Conservation (phyloP, 2,797 vertebrate species). For the Loris lydekkerianus region DNA sequence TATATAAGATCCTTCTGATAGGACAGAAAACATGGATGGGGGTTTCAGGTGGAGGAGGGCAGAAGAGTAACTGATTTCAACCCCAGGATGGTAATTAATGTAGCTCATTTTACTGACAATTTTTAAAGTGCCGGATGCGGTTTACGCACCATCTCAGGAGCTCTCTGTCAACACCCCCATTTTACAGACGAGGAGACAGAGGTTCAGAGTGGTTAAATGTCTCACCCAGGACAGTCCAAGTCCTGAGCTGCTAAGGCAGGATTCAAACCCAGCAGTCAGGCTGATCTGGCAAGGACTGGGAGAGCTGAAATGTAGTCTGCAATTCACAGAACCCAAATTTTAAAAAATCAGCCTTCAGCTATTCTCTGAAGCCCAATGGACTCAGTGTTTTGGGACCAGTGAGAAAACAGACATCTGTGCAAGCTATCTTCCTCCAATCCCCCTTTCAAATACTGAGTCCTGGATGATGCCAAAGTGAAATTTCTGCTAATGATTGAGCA, state of each 20-base stretch:
- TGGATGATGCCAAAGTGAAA: background rate
- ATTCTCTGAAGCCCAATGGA: background rate
- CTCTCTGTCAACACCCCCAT: background rate
- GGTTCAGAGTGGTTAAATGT: background rate
- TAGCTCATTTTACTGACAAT: background rate
- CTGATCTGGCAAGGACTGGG: background rate
- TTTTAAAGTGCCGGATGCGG: background rate
- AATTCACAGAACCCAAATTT: background rate
- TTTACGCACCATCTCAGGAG: background rate
- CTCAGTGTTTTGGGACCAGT: background rate
- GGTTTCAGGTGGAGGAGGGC: background rate
- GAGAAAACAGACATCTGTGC: background rate
- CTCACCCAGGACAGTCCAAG: background rate
- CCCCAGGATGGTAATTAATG: background rate
- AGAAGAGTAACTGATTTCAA: constrained; percentile 9
- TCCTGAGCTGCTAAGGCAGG: background rate
- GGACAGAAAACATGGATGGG: background rate
- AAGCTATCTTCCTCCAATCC: background rate
- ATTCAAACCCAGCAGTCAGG: background rate
- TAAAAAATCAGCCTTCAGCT: background rate
- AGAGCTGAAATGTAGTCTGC: background rate
- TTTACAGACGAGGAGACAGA: background rate
- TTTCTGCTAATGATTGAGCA: background rate
- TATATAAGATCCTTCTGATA: background rate
- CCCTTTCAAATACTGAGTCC: background rate